These are phyloP conservation scores for Luscinia luscinia DNA, from an alignment of 2,797 vertebrate species.

Conservation along the genomic window DNA sequence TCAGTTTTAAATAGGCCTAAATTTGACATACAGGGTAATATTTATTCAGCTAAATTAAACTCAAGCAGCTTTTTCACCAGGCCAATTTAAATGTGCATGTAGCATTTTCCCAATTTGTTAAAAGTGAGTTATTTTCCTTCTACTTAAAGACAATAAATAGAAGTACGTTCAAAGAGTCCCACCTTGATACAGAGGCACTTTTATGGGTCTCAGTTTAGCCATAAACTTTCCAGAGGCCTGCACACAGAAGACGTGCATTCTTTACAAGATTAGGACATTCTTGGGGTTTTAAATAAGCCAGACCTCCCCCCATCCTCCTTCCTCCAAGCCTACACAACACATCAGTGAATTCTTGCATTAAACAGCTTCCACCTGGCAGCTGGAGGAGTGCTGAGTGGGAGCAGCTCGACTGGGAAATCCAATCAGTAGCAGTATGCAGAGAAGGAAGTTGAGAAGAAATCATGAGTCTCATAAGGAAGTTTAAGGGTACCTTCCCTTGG, in stretches of 20 bases:
- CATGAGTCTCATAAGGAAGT: neutral
- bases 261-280: conserved; percentile 26
- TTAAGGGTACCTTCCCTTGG: neutral
- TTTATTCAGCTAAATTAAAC: conserved; percentile 20
- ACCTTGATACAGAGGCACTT: neutral
- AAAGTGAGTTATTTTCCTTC: conserved; percentile 8
- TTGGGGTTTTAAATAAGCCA: neutral
- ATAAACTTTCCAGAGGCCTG: neutral
- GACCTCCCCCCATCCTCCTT: neutral
- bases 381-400: neutral
- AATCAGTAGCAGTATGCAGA: neutral
- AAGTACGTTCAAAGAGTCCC: neutral
- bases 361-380: neutral
- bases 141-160: conserved; percentile 2
- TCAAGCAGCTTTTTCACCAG: neutral
- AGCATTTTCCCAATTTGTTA: conserved; percentile 3
- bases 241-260: neutral
- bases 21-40: neutral
- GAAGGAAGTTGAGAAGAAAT: neutral
- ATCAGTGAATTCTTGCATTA: neutral
- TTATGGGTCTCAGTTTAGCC: neutral
- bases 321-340: neutral
- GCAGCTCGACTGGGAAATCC: neutral
- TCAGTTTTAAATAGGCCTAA: neutral
- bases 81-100: neutral